Conservation (phyloP, 1,140 invertebrate genomes). For the Orchestia grillus region DNA sequence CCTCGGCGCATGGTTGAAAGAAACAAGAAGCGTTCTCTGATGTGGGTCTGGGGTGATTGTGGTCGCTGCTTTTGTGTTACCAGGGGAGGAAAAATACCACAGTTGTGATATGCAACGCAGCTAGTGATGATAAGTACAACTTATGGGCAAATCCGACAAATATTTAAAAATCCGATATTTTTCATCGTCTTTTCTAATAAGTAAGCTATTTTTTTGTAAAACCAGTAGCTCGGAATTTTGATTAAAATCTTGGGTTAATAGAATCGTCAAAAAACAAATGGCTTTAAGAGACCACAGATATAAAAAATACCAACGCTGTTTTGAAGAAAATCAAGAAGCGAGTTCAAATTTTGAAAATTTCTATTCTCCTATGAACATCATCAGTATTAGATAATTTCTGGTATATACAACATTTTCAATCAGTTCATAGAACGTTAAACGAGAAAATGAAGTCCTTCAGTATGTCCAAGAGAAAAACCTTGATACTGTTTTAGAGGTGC, state of each 20-base stretch:
- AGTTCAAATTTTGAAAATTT: not conserved
- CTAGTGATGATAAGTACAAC: not conserved
- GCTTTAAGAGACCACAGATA: not conserved
- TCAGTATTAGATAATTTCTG: not conserved
- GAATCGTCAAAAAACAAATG: not conserved
- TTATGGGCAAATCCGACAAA: not conserved
- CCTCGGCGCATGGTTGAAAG: not conserved
- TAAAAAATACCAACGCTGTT: not conserved
- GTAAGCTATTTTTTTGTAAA: not conserved
- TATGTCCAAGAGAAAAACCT: not conserved
- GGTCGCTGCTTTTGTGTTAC: not conserved
- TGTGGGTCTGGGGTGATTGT: not conserved
- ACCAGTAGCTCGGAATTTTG: not conserved
- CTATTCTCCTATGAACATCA: not conserved
- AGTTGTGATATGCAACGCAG: not conserved
- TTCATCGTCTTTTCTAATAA: not conserved
- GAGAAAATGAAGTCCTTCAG: not conserved
- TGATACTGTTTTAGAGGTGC: not conserved
- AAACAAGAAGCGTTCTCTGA: slow-evolving; percentile 39
- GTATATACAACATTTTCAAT: not conserved
- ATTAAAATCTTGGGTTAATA: not conserved
- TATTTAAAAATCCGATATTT: not conserved
- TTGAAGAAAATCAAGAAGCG: not conserved
- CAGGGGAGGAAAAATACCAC: not conserved
- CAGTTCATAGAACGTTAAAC: not conserved